Percentiles rank a stretch among this genome's conserved stretches.
Evolutionary conservation across 2,888 invertebrate species (phyloP).

Genomic region (Sylvicola cinctus): DNA sequence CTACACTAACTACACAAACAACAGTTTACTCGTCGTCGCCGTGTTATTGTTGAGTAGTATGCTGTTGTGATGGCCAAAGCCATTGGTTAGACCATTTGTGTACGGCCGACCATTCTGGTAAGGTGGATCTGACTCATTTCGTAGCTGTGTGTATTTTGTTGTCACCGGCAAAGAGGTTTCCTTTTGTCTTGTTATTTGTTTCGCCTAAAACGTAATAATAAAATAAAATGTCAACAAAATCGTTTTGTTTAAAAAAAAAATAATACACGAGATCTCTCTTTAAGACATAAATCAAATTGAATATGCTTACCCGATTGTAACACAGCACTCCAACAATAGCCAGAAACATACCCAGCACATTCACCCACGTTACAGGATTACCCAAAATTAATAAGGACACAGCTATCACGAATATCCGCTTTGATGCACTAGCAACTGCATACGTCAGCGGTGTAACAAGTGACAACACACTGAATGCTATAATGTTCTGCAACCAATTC

Average conservation of each 20-base stretch:
- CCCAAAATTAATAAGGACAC: slow-evolving; percentile 69
- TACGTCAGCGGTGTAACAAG: slow-evolving; percentile 86
- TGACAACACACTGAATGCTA: slow-evolving; percentile 84
- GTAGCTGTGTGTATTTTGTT: background rate
- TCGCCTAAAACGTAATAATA: slow-evolving; percentile 2
- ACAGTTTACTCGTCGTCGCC: too few species aligned
- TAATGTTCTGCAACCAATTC: slow-evolving; percentile 87
- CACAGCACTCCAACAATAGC: slow-evolving; percentile 77
- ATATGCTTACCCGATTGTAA: slow-evolving; percentile 68
- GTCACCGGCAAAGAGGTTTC: slow-evolving; percentile 2
- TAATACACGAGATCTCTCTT: too few species aligned
- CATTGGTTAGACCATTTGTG: too few species aligned
- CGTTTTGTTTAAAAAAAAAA: too few species aligned
- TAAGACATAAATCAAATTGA: too few species aligned
- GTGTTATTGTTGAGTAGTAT: too few species aligned
- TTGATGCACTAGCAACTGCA: slow-evolving; percentile 88
- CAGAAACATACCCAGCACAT: slow-evolving; percentile 75
- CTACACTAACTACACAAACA: too few species aligned
- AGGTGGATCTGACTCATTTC: background rate
- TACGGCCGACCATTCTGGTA: background rate
- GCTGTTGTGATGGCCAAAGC: too few species aligned
- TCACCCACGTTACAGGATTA: slow-evolving; percentile 76
- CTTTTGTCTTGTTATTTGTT: slow-evolving; percentile 3
- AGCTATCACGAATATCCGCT: slow-evolving; percentile 78
- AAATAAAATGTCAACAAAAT: background rate